A percentile compares a stretch with the other conserved stretches of the same genome.
These are phyloP conservation scores for Nasonia giraulti DNA, from an alignment of 1,140 invertebrate species.

Conservation along the genomic window DNA sequence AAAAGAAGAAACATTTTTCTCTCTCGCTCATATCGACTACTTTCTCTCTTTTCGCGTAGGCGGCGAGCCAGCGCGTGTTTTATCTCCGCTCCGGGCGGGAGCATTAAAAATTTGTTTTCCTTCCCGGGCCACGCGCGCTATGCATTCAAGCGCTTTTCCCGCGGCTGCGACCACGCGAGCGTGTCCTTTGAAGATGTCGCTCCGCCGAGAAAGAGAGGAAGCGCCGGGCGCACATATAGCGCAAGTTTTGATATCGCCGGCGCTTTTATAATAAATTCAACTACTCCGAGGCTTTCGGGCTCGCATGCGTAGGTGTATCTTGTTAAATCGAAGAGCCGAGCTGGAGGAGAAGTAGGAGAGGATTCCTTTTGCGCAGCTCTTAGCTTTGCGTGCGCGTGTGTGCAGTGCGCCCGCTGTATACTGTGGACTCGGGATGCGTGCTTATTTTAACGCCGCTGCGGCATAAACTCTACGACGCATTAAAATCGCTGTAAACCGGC, in stretches of 20 bases:
- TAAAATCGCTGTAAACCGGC: conserved; percentile 13
- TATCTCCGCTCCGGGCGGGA: background rate
- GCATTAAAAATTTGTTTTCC: conserved; percentile 37
- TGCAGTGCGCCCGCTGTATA: background rate
- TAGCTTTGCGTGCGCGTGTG: background rate
- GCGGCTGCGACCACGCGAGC: conserved; percentile 16
- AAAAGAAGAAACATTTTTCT: background rate
- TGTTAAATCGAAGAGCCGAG: background rate
- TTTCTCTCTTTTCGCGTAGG: background rate
- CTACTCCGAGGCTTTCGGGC: background rate
- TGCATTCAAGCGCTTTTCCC: conserved; percentile 20
- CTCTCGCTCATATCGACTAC: background rate
- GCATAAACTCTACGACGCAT: background rate
- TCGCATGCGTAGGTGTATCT: background rate
- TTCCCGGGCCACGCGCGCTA: background rate
- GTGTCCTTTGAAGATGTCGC: conserved; percentile 3
- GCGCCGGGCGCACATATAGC: background rate
- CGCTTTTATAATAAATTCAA: conserved; percentile 29
- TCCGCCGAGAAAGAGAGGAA: background rate
- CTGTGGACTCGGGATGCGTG: background rate
- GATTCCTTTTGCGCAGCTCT: background rate
- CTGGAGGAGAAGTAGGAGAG: background rate
- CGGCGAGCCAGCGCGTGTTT: background rate
- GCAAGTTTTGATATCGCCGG: conserved; percentile 20
- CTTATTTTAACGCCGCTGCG: conserved; percentile 16